Base-by-base conservation (phyloP, 2,888 invertebrate genomes). In the Ctena decussata region DNA sequence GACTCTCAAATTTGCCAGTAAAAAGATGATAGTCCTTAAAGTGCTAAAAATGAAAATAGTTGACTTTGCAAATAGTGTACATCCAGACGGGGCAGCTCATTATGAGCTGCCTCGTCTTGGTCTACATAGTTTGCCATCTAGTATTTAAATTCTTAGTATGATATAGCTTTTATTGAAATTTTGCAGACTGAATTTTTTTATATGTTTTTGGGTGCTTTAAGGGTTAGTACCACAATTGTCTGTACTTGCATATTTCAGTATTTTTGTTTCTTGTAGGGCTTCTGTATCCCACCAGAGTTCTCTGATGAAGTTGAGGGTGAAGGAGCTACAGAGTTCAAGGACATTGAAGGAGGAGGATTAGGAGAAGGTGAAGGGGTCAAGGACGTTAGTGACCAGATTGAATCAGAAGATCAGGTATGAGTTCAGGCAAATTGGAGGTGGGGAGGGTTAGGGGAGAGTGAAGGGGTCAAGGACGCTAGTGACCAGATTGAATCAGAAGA, bases 391-490 rank as follows among this genome's bases (percentile, higher is more conserved):
- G 99, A 99, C 84, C 97, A 96, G 94, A 98, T 99, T 76, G 98
- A 98, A 95, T 97, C 97, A n/a, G 96, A 96, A 89, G 99, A 99
- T 96, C 99, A 99, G 94, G 94, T 96, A 80, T 11, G 65, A 96
- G 85, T 96, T 96, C 87, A 95, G 96, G 90, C 96, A 96, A 85
- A 96, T 96, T 74, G 96, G 96, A 86, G 98, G 98, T 8, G 97
- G 98, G 94, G n/a, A 94, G 99, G 99, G 0, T 96, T 99, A 5
- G 98, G 98, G 0, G 99, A 99, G 86, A 99, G 99, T 0, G 97
- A 98, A 96, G 99, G 99, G 0, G 97, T 98, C 91, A 98, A 98
- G 93, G 99, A 99, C 96, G 98, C 99, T 37, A 99, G 99, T 0
- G 99, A 99, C 84, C 97, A 96, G 94, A 98, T 99, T 76, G 98